Base-by-base conservation (phyloP, 2,888 invertebrate genomes). In the Noctua fimbriata region DNA sequence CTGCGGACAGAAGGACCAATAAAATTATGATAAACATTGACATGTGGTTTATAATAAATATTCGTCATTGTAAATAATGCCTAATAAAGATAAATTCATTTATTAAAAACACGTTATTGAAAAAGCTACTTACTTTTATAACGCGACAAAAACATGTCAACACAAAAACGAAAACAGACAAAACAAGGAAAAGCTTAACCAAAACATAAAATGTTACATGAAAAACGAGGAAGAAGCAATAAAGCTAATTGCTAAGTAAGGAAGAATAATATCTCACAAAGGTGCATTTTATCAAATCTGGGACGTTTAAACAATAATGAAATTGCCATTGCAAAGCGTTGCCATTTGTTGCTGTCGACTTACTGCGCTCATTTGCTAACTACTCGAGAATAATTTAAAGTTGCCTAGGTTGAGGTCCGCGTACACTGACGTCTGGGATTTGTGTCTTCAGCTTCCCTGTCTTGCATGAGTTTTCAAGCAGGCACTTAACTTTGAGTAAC, bases 211-310 rank as follows among this genome's bases (percentile, higher is more conserved):
- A 70, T 44, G n/a, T 74, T 49, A 58, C 44, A 69, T 75, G 63
- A 63, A 65, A 73, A 76, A 71, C 58, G 44, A 58, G 69, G 55
- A 47, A 69, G 67, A 69, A 36, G 66, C 87, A 81, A 87, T 84
- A 78, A 70, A 77, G 84, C 52, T 84, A 81, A 87, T 85, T 78
- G 77, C 78, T 36, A 24, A 83, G 69, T 69, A 80, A 85, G 49
- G 69, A 80, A 83, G 87, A 85, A 70, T 77, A 83, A 85, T 85
- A 79, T 77, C 84, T 77, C 74, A 12, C 74, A 44, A 77, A 75
- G 75, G 76, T 87, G 78, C 69, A 81, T 86, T 88, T 82, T 76
- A 87, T 87, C 78, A 86, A 86, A 87, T 82, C 87, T 72, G 81
- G 70, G 73, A 79, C 73, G 82, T 76, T 88, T 87, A 72, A 73